These are phyloP conservation scores for Acrobasis repandana DNA, from an alignment of 2,888 invertebrate species.

Conservation along the genomic window DNA sequence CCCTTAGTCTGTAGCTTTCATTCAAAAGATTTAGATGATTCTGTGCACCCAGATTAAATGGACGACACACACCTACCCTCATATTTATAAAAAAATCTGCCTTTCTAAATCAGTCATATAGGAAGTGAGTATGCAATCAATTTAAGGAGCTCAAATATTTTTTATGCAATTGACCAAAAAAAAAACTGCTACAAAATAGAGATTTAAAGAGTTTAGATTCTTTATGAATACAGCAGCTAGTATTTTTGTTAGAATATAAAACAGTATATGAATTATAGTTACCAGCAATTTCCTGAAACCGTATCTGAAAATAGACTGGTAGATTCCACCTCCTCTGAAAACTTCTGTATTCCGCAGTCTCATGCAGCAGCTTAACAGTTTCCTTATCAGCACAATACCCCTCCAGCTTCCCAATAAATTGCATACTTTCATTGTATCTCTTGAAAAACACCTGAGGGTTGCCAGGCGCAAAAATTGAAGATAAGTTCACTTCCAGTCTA, in stretches of 20 bases:
- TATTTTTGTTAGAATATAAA: neutral
- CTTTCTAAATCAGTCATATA: too few species aligned
- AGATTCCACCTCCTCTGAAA: slow-evolving; percentile 96
- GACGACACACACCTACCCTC: too few species aligned
- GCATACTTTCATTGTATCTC: slow-evolving; percentile 90
- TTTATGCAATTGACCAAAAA: too few species aligned
- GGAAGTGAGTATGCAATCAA: too few species aligned
- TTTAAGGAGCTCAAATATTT: too few species aligned
- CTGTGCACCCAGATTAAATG: too few species aligned
- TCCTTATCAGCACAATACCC: slow-evolving; percentile 83
- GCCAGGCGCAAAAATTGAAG: slow-evolving; percentile 94
- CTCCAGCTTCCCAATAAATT: slow-evolving; percentile 89
- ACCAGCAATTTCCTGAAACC: slow-evolving; percentile 96
- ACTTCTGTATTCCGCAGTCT: slow-evolving; percentile 87
- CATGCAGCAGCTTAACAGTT: slow-evolving; percentile 83
- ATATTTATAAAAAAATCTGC: too few species aligned
- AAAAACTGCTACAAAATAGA: too few species aligned
- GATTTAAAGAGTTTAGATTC: too few species aligned
- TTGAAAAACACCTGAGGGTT: slow-evolving; percentile 94
- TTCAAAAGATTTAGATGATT: too few species aligned
- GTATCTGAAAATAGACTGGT: slow-evolving; percentile 97
- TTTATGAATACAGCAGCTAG: too few species aligned
- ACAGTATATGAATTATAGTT: slow-evolving; percentile 29
- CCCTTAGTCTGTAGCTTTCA: too few species aligned
- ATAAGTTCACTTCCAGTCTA: slow-evolving; percentile 90